Base-by-base conservation (phyloP, 2,888 invertebrate genomes). In the Acholoe squamosa region DNA sequence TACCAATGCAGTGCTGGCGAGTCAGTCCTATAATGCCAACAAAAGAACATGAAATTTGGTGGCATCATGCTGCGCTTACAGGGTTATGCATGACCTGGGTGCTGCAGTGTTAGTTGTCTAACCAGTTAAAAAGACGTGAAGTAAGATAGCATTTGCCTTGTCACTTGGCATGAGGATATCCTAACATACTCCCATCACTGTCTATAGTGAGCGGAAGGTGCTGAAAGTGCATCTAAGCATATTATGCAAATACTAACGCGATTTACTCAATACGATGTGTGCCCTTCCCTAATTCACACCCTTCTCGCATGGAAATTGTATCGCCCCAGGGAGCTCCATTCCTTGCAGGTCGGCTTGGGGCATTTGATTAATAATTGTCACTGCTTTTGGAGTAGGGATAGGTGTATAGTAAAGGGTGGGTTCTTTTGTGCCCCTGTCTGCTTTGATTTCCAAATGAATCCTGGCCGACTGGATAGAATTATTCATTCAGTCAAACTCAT, bases 231-330 rank as follows among this genome's bases (percentile, higher is more conserved):
- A 22, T 34, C 34, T 80, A 80, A 80, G 34, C 43, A 22, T 16
- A 19, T 80, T 80, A 80, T 80, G 80, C 80, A 80, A 80, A 80
- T 80, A 16, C 33, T 80, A 80, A 80, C 80, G 16, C 22, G 25
- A 33, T 71, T 80, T 34, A 5, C 33, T 19, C 80, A 43, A 19
- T 43, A 34, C 33, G n/a, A 34, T 43, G 33, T 80, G 14, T 16
- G 43, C 80, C 19, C 34, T 14, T 34, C 19, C 5, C 80, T 80
- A 34, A 80, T 19, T 80, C 80, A 22, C 80, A 43, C 71, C 71
- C 71, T 7, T 14, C 28, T 71, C 71, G 71, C 71, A 16, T 25
- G 3, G 71, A 71, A 25, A 71, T 28, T 28, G 71, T 28, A 7
- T 71, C 31, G 12, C 71, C 31, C 61, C 14, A 3, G 28, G 61